Percentiles rank a stretch among this genome's conserved stretches.
These are phyloP conservation scores for Hippocampus kuda DNA, from an alignment of 2,797 vertebrate genomes.

Conservation along the genomic window DNA sequence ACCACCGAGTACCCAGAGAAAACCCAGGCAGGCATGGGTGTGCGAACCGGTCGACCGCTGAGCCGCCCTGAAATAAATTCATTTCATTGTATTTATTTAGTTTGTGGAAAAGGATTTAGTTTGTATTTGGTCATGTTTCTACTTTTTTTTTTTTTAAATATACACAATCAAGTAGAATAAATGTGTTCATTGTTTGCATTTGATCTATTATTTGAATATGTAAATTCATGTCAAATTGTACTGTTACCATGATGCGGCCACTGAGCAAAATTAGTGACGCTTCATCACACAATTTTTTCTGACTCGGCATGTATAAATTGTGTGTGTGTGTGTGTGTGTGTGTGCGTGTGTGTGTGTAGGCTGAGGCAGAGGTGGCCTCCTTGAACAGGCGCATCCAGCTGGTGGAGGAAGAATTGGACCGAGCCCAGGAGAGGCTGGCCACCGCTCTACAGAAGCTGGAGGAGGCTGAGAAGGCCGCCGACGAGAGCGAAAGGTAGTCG, in stretches of 20 bases:
- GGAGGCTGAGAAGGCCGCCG: slow-evolving; percentile 90
- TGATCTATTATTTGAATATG: no score
- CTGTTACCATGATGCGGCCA: neutral
- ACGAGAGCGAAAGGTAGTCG: slow-evolving; percentile 86
- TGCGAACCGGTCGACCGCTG: no score
- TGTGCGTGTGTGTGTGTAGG: slow-evolving; percentile 40
- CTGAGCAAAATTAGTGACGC: neutral
- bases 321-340: neutral
- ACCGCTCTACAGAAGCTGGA: slow-evolving; percentile 92
- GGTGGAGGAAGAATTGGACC: slow-evolving; percentile 92
- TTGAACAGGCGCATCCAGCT: slow-evolving; percentile 94
- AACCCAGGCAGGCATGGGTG: no score
- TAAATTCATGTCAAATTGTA: neutral
- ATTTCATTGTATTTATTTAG: no score
- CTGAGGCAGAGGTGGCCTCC: slow-evolving; percentile 83
- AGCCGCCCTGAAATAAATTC: no score
- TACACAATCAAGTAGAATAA: no score
- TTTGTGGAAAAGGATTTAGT: no score
- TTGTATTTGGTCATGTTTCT: no score
- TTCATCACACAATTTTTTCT: neutral
- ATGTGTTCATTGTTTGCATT: no score
- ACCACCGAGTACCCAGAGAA: no score
- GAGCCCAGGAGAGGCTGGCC: slow-evolving; percentile 89
- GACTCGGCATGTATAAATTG: neutral
- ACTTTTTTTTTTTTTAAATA: no score